A percentile compares a stretch with the other conserved stretches of the same genome.
phyloP scores from a whole-genome alignment of 2,797 vertebrate genomes.

The Anableps anableps region DNA sequence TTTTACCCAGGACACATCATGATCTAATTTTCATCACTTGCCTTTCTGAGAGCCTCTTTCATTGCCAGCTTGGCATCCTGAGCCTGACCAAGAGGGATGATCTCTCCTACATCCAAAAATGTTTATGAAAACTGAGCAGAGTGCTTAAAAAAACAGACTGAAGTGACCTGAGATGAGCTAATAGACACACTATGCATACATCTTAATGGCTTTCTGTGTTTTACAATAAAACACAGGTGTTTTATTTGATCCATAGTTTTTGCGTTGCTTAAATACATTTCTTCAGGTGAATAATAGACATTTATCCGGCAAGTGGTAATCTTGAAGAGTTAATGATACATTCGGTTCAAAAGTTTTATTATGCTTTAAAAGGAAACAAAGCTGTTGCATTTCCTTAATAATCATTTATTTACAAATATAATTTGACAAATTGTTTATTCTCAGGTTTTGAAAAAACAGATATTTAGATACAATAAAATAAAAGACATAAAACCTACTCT shows the following conservation, averaged over 20 bases:
- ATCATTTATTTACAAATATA: too few species aligned
- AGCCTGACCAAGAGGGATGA: background rate
- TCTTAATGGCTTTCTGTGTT: background rate
- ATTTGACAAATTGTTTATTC: too few species aligned
- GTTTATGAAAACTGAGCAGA: background rate
- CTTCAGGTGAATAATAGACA: background rate
- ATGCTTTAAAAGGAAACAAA: too few species aligned
- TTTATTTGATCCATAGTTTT: background rate
- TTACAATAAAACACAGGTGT: background rate
- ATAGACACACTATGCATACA: background rate
- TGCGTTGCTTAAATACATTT: background rate
- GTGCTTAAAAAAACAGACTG: background rate
- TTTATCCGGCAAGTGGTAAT: too few species aligned
- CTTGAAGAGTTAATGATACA: background rate
- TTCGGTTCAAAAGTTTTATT: background rate
- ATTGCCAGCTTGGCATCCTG: background rate
- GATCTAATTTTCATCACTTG: constrained; percentile 23
- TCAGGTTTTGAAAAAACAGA: too few species aligned
- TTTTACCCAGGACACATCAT: constrained; percentile 19
- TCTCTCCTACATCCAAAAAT: constrained; percentile 10
- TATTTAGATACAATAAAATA: too few species aligned
- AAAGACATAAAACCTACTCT: too few species aligned
- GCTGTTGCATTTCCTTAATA: too few species aligned
- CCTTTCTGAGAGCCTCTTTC: constrained; percentile 16
- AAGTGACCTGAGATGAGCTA: background rate